Evolutionary conservation across 2,113 vertebrate species (phyloP), one percentile per base, ranked within the genome.

Genomic region (Lepus europaeus): DNA sequence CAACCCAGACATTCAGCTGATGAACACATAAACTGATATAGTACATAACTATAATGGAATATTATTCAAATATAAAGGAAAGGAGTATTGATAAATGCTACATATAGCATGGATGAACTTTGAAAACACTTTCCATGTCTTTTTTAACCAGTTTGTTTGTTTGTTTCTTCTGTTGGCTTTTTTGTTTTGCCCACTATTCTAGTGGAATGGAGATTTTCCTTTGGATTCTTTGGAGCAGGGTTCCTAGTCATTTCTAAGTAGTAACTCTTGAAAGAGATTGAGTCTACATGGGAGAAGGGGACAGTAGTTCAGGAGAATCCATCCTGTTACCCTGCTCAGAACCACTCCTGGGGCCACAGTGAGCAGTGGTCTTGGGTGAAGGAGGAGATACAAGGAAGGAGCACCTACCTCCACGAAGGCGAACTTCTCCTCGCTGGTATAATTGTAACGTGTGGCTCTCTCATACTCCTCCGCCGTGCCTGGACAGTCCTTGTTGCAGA

Each of bases 351-450:
- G 39, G 31, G 29, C 6, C 25, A 6, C 11, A 5, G 12, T 4
- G 27, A 74, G 53, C 74, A 20, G 69, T 66, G 7, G 45, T 49
- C 56, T 66, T 0, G 0, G 68, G n/a, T 9, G 0, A 19, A 51
- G 0, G 2, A 4, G 33, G 25, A 20, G 20, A 13, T 16, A 0
- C 9, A 8, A 3, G 8, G 31, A 5, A n/a, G 0, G 5, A 0
- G 59, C 72, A 97, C 98, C 70, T 89, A 99, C 99, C 98, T 99
- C 99, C 89, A 99, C 99, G 87, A 99, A 99, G 66, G 99, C 99
- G 89, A 99, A 99, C 90, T 99, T 99, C 98, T 99, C 99, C 96
- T 99, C 99, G 4, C 99, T 99, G 97, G 99, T 99, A 97, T 99
- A 99, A 98, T 99, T 99, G 98, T 99, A 99, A 13, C 99, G 99